phyloP scores from a whole-genome alignment of 2,797 vertebrate species.

The Poecile montanus region DNA sequence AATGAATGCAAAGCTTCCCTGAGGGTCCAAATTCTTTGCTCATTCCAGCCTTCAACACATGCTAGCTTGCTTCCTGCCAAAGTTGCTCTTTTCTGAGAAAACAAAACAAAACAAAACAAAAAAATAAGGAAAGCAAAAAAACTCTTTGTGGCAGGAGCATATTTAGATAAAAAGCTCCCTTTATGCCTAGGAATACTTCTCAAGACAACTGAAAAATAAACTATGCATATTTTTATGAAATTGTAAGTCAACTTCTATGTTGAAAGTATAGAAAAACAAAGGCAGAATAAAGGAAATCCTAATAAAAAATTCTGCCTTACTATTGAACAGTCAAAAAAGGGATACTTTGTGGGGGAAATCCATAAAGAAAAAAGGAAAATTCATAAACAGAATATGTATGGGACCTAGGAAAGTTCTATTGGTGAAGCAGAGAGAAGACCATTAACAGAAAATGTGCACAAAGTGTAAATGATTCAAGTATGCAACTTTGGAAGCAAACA shows the following conservation, averaged over 20 bases:
- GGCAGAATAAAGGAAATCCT: background rate
- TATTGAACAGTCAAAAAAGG: background rate
- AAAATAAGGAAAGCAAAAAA: background rate
- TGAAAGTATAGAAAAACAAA: background rate
- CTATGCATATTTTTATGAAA: background rate
- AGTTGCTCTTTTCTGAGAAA: background rate
- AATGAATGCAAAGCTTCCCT: constrained; percentile 21
- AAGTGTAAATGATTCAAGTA: background rate
- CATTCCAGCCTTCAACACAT: background rate
- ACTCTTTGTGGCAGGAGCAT: background rate
- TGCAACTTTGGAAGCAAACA: background rate
- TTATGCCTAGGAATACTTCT: background rate
- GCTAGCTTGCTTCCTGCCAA: background rate
- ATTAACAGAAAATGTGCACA: background rate
- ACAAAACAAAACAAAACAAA: background rate
- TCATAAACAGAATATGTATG: background rate
- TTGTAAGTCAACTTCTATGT: background rate
- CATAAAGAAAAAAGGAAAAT: background rate
- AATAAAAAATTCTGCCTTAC: background rate
- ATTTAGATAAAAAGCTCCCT: background rate
- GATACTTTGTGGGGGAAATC: background rate
- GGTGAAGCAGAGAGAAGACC: constrained; percentile 7
- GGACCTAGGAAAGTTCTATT: background rate
- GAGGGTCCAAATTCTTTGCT: constrained; percentile 12
- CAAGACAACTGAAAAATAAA: background rate